Conservation (phyloP, 2,113 vertebrate genomes). For the Oryzias celebensis region DNA sequence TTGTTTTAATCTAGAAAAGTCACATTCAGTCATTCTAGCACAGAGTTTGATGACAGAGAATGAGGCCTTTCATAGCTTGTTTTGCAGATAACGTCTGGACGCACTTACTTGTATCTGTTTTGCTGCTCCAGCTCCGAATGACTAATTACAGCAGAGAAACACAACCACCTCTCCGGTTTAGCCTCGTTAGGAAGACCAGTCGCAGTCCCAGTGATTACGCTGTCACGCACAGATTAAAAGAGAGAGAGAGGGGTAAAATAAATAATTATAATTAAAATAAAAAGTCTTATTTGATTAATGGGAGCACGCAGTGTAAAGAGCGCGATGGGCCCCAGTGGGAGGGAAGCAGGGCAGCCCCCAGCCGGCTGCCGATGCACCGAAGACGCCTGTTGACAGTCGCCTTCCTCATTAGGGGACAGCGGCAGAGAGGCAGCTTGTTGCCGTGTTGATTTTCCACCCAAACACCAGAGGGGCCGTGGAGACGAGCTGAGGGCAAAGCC, state of each 20-base stretch:
- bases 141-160: constrained; percentile 50
- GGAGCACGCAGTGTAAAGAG: constrained; percentile 68
- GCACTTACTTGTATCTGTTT: constrained; percentile 20
- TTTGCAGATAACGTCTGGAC: not conserved
- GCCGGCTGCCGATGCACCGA: constrained; percentile 41
- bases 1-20: not conserved
- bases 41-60: constrained; percentile 1
- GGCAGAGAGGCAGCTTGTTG: constrained; percentile 59
- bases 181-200: constrained; percentile 56
- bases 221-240: constrained; percentile 41
- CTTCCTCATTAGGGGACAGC: constrained; percentile 77
- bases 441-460: constrained; percentile 68
- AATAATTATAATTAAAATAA: constrained; percentile 34
- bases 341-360: constrained; percentile 48
- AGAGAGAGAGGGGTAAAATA: constrained; percentile 29
- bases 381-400: constrained; percentile 75
- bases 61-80: constrained; percentile 5
- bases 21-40: not conserved
- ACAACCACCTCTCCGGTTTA: constrained; percentile 45
- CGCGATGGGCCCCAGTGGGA: constrained; percentile 57
- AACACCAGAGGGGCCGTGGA: constrained; percentile 59
- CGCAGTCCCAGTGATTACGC: constrained; percentile 59
- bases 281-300: constrained; percentile 74
- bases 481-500: constrained; percentile 59
- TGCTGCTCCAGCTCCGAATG: constrained; percentile 38